These are phyloP conservation scores for Eupsittula cactorum DNA, from an alignment of 2,113 vertebrate genomes.

Conservation along the genomic window DNA sequence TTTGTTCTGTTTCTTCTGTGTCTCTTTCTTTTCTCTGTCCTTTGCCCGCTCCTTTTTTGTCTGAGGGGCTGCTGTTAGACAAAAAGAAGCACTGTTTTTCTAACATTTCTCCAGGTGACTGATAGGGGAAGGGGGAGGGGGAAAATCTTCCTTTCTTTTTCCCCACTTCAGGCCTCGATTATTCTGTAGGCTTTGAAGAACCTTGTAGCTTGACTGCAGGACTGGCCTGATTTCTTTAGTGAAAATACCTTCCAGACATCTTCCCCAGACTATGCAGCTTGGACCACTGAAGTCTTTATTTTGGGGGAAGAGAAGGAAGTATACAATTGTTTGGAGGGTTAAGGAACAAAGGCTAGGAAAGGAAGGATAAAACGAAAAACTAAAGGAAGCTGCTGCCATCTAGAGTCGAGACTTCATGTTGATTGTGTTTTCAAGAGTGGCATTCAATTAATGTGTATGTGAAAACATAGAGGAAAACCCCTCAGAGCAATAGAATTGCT, in stretches of 20 bases:
- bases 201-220: conserved; percentile 24
- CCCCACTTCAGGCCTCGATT: conserved; percentile 55
- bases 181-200: conserved; percentile 52
- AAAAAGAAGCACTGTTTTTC: conserved; percentile 22
- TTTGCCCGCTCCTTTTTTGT: background rate
- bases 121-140: background rate
- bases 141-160: background rate
- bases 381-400: conserved; percentile 73
- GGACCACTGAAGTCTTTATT: conserved; percentile 54
- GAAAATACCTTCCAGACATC: conserved; percentile 45
- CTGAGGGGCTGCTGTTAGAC: background rate
- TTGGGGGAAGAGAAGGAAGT: conserved; percentile 47
- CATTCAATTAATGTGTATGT: background rate
- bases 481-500: background rate
- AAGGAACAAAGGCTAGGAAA: conserved; percentile 70
- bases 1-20: background rate
- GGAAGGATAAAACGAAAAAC: background rate
- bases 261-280: conserved; percentile 1
- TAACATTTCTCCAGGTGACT: conserved; percentile 17
- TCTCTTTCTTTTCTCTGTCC: conserved; percentile 29
- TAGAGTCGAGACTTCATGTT: conserved; percentile 32
- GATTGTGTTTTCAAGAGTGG: background rate
- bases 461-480: background rate
- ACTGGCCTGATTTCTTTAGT: conserved; percentile 46
- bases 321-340: conserved; percentile 16